phyloP scores from a whole-genome alignment of 2,888 invertebrate genomes.

The Apodemia zela region DNA sequence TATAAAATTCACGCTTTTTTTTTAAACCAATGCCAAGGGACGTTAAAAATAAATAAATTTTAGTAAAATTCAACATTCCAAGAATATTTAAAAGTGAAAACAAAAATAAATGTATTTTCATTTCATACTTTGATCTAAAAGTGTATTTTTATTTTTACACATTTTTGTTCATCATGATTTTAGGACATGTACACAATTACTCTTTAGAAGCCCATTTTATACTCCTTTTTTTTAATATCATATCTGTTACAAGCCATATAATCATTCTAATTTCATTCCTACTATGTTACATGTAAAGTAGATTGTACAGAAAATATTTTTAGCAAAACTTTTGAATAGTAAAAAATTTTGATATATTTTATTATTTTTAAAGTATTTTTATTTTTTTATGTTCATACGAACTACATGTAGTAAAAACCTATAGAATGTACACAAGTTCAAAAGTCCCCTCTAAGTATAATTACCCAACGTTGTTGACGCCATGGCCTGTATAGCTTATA shows the following conservation, averaged over 20 bases:
- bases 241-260: constrained; percentile 10
- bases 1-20: no score
- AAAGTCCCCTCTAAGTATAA: neutral
- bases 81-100: no score
- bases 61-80: no score
- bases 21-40: no score
- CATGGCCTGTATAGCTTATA: neutral
- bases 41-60: no score
- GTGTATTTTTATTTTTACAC: no score
- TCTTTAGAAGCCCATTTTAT: no score
- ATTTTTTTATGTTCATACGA: neutral
- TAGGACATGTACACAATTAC: no score
- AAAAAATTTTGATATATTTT: constrained; percentile 22
- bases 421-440: neutral
- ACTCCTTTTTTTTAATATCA: neutral
- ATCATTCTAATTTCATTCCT: constrained; percentile 55
- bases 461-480: neutral
- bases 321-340: constrained; percentile 36
- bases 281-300: constrained; percentile 52
- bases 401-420: constrained; percentile 7
- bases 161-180: no score
- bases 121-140: no score
- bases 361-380: constrained; percentile 11
- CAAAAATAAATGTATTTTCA: no score
- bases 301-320: constrained; percentile 50